These are phyloP conservation scores for Prosopocoilus inquinatus DNA, from an alignment of 2,888 invertebrate species.

Conservation along the genomic window DNA sequence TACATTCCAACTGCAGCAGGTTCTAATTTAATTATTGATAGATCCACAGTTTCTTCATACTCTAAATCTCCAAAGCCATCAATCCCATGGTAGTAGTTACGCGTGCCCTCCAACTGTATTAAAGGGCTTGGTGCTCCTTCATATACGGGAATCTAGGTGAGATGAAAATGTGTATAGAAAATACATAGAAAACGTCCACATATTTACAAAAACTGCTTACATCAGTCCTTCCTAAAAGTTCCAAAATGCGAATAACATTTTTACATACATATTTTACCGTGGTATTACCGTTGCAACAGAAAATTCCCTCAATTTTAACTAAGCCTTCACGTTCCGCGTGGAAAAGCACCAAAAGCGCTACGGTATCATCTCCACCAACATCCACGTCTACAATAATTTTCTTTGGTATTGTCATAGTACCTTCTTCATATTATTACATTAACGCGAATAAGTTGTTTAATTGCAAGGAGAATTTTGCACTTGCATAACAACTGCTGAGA, in stretches of 20 bases:
- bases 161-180: not conserved
- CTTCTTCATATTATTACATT: too few relatives aligned
- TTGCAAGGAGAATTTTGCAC: too few relatives aligned
- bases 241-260: constrained; percentile 67
- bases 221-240: constrained; percentile 57
- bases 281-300: constrained; percentile 73
- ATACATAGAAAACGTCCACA: not conserved
- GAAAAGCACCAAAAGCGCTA: constrained; percentile 58
- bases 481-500: too few relatives aligned
- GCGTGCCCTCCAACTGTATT: constrained; percentile 41
- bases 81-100: constrained; percentile 58
- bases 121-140: constrained; percentile 59
- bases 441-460: too few relatives aligned
- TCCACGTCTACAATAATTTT: constrained; percentile 58
- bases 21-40: constrained; percentile 30
- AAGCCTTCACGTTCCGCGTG: constrained; percentile 50
- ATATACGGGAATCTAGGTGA: constrained; percentile 66
- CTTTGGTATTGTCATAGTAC: not conserved
- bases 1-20: constrained; percentile 61
- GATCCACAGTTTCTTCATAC: constrained; percentile 28
- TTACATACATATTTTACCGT: constrained; percentile 61
- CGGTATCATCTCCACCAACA: constrained; percentile 62
- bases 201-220: constrained; percentile 51
- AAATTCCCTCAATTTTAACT: constrained; percentile 63
- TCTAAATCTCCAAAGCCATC: constrained; percentile 71